Evolutionary conservation across 1,140 invertebrate species (phyloP).

Genomic region (Solenopsis invicta): DNA sequence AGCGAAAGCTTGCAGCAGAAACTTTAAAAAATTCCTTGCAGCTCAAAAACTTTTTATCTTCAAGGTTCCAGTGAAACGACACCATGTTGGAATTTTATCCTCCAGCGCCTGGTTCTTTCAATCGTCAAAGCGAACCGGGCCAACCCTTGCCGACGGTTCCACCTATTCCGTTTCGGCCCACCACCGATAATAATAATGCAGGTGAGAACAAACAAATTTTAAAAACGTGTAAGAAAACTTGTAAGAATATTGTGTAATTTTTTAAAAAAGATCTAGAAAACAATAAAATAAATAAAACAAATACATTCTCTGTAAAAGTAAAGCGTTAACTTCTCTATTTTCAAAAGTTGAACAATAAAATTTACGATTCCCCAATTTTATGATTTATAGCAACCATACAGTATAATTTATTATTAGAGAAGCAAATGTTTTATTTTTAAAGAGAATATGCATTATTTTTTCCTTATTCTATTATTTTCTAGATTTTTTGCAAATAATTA

Average conservation of each 20-base stretch:
- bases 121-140: constrained; percentile 71
- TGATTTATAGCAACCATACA: too few relatives aligned
- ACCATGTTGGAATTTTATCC: constrained; percentile 80
- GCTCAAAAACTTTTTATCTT: constrained; percentile 13
- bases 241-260: neutral
- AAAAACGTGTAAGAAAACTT: neutral
- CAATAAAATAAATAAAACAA: too few relatives aligned
- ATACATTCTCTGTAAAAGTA: too few relatives aligned
- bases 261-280: too few relatives aligned
- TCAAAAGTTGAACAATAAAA: too few relatives aligned
- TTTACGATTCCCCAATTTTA: too few relatives aligned
- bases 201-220: constrained; percentile 55
- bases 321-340: too few relatives aligned
- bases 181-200: constrained; percentile 75
- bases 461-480: too few relatives aligned
- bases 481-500: too few relatives aligned
- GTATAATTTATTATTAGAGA: too few relatives aligned
- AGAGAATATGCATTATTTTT: too few relatives aligned
- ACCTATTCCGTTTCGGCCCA: constrained; percentile 71
- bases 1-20: neutral
- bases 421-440: too few relatives aligned
- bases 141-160: constrained; percentile 67
- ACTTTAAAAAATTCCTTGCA: constrained; percentile 19
- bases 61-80: neutral
- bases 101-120: constrained; percentile 71